Conservation (phyloP, 35 echinoderm and acorn worm species). For the Chiridota heheva region DNA sequence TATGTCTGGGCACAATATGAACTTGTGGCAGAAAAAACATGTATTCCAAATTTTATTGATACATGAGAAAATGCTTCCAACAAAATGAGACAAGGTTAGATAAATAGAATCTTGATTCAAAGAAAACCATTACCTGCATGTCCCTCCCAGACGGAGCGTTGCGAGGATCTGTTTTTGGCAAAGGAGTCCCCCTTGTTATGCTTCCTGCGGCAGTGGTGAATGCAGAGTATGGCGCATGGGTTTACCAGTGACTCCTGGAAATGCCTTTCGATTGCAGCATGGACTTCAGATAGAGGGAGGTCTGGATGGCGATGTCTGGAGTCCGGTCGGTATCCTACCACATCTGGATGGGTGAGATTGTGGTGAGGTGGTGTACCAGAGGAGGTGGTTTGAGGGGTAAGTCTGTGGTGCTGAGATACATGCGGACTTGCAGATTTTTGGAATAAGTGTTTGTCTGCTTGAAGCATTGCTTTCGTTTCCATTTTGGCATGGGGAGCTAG, state of each 20-base stretch:
- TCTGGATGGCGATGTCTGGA: conserved; percentile 31
- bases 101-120: too few relatives aligned
- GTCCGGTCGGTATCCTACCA: not conserved
- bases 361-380: conserved; percentile 14
- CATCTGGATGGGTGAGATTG: not conserved
- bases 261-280: conserved; percentile 91
- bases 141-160: conserved; percentile 32
- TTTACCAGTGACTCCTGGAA: conserved; percentile 97
- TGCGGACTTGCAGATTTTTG: conserved; percentile 25
- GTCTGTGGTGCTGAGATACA: conserved; percentile 1
- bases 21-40: too few relatives aligned
- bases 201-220: conserved; percentile 65
- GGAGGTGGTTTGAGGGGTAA: conserved; percentile 34
- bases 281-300: conserved; percentile 35
- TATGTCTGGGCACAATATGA: too few relatives aligned
- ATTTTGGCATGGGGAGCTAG: too few relatives aligned
- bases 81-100: too few relatives aligned
- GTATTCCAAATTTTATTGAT: too few relatives aligned
- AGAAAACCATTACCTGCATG: conserved; percentile 51
- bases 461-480: conserved; percentile 41
- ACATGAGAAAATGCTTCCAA: too few relatives aligned
- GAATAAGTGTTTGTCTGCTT: conserved; percentile 36
- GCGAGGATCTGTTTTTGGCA: conserved; percentile 70
- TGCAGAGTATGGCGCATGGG: conserved; percentile 56
- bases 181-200: conserved; percentile 79